Conservation (phyloP, 2,113 vertebrate genomes). For the Isurus oxyrinchus region DNA sequence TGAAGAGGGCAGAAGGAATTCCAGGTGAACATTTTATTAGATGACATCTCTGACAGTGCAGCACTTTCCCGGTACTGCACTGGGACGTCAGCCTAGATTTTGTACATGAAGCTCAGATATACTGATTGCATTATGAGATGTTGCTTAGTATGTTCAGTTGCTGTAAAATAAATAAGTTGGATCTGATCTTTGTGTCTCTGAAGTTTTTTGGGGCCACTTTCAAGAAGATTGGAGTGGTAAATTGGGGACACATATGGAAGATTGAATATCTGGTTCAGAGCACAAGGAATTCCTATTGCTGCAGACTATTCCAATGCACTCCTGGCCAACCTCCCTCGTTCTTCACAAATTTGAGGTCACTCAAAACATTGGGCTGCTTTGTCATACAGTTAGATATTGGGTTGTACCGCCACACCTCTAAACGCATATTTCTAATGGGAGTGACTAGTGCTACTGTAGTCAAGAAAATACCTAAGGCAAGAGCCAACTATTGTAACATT, state of each 20-base stretch:
- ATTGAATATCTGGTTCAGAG: not conserved
- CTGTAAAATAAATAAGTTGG: not conserved
- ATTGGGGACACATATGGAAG: not conserved
- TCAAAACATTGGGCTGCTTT: not conserved
- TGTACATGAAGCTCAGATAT: not conserved
- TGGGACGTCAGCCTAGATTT: not conserved
- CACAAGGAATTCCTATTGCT: not conserved
- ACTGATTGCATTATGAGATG: not conserved
- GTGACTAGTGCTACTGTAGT: not conserved
- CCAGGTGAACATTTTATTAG: not conserved
- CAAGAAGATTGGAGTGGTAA: not conserved
- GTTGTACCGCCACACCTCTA: not conserved
- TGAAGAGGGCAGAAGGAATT: not conserved
- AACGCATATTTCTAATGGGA: not conserved
- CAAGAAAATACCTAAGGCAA: not conserved
- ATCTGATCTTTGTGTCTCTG: not conserved
- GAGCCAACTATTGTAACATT: not conserved
- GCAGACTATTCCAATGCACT: not conserved
- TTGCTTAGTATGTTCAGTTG: not conserved
- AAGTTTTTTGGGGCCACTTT: not conserved
- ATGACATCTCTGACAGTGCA: not conserved
- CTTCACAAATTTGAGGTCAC: no score
- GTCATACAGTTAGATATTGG: not conserved
- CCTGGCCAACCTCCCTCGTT: no score
- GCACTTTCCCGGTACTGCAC: not conserved